Conservation (phyloP, 92 coral and sea anemone species). For the Phenganax marumi region DNA sequence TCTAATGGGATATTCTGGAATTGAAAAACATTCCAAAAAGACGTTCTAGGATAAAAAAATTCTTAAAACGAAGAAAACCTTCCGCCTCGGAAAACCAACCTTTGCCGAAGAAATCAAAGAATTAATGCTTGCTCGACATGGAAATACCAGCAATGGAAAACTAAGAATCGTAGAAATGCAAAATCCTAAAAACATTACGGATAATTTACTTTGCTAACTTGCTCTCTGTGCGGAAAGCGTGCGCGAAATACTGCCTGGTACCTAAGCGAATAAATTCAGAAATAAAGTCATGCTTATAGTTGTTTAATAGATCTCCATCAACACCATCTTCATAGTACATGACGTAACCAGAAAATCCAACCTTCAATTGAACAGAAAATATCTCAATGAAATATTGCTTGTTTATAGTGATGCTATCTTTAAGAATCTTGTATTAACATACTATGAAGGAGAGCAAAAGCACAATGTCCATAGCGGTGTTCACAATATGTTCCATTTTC, state of each 20-base stretch:
- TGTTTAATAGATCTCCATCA: constrained; percentile 82
- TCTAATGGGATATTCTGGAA: no score
- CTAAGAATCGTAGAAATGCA: constrained; percentile 89
- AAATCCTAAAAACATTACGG: constrained; percentile 64
- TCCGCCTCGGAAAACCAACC: constrained; percentile 22
- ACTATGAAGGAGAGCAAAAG: constrained; percentile 69
- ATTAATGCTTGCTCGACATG: constrained; percentile 85
- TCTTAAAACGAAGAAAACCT: background rate
- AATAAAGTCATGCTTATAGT: constrained; percentile 69
- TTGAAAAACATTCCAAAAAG: no score
- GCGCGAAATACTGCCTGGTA: constrained; percentile 18
- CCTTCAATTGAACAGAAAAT: constrained; percentile 48
- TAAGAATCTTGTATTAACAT: constrained; percentile 30
- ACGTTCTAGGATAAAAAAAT: background rate
- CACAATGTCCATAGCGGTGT: constrained; percentile 72
- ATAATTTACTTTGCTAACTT: background rate
- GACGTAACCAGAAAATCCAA: constrained; percentile 88
- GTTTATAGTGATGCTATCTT: no score
- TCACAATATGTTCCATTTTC: constrained; percentile 81
- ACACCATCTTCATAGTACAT: constrained; percentile 76
- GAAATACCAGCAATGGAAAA: constrained; percentile 92
- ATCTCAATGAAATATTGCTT: background rate
- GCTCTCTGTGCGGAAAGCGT: background rate
- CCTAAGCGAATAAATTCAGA: constrained; percentile 73
- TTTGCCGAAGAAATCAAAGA: constrained; percentile 65